These are phyloP conservation scores for Lysandra coridon DNA, from an alignment of 2,888 invertebrate genomes.

Conservation along the genomic window DNA sequence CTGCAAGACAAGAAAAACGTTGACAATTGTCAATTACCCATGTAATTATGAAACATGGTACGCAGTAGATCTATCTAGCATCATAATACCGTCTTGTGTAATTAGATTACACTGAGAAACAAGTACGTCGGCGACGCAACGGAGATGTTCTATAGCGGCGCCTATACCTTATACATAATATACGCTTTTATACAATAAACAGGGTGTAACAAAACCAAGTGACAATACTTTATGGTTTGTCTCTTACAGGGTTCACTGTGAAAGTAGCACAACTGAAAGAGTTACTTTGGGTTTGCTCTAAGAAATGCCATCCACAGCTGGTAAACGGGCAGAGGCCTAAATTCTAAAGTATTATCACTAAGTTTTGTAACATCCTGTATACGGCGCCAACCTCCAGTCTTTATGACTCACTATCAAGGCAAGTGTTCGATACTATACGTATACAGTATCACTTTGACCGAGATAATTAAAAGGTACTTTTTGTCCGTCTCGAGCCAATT, in stretches of 20 bases:
- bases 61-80: conserved; percentile 12
- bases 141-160: conserved; percentile 47
- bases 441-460: conserved; percentile 33
- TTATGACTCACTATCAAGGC: conserved; percentile 63
- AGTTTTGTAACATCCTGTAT: not conserved
- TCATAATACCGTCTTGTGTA: conserved; percentile 13
- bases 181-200: not conserved
- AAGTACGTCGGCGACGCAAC: conserved; percentile 19
- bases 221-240: too few species aligned
- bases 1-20: not conserved
- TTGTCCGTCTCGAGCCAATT: not conserved
- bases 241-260: too few species aligned
- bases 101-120: conserved; percentile 23
- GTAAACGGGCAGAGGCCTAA: too few species aligned
- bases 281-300: too few species aligned
- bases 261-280: too few species aligned
- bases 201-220: not conserved
- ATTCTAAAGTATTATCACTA: too few species aligned
- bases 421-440: conserved; percentile 41
- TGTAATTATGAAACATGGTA: not conserved
- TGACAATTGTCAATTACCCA: not conserved
- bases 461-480: conserved; percentile 24
- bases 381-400: conserved; percentile 52
- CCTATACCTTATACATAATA: conserved; percentile 37
- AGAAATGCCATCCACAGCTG: too few species aligned